phyloP scores from a whole-genome alignment of 1,140 invertebrate genomes.

The Semibalanus balanoides region DNA sequence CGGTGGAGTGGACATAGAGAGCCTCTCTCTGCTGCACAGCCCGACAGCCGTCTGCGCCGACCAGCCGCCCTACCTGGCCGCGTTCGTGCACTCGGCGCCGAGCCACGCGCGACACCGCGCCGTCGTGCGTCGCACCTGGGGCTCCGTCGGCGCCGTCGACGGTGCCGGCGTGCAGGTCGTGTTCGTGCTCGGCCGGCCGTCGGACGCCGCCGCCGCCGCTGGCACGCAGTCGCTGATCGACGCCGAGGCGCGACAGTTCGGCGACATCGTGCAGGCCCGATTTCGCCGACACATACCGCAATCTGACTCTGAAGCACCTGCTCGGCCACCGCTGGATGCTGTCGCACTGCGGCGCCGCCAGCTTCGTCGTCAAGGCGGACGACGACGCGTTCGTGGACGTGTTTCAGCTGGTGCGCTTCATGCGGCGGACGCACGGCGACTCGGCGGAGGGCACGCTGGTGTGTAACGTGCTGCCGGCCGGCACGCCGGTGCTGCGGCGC shows the following conservation, averaged over 20 bases:
- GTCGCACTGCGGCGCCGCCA: slow-evolving; percentile 29
- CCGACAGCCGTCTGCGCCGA: slow-evolving; percentile 9
- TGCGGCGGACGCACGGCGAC: slow-evolving; percentile 23
- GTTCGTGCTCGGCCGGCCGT: slow-evolving; percentile 25
- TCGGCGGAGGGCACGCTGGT: slow-evolving; percentile 22
- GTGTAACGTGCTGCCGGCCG: slow-evolving; percentile 29
- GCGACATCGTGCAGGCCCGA: slow-evolving; percentile 32
- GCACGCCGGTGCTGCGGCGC: slow-evolving; percentile 27
- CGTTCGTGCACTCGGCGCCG: slow-evolving; percentile 30
- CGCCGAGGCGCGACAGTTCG: slow-evolving; percentile 21
- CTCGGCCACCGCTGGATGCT: slow-evolving; percentile 35
- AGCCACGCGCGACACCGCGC: slow-evolving; percentile 29
- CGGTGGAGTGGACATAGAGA: slow-evolving; percentile 12
- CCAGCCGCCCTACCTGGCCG: slow-evolving; percentile 18
- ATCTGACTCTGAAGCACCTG: slow-evolving; percentile 36
- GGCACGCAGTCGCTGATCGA: slow-evolving; percentile 8
- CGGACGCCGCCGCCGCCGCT: neutral
- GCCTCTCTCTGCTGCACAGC: slow-evolving; percentile 15
- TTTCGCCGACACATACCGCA: slow-evolving; percentile 33
- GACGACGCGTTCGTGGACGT: slow-evolving; percentile 40
- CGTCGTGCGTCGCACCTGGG: slow-evolving; percentile 29
- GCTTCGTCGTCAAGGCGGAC: slow-evolving; percentile 37
- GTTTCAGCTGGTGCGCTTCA: slow-evolving; percentile 29
- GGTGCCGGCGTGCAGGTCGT: slow-evolving; percentile 23
- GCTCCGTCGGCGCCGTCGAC: slow-evolving; percentile 16